Evolutionary conservation across 2,113 vertebrate species (phyloP).

Genomic region (Acrocephalus kingi): DNA sequence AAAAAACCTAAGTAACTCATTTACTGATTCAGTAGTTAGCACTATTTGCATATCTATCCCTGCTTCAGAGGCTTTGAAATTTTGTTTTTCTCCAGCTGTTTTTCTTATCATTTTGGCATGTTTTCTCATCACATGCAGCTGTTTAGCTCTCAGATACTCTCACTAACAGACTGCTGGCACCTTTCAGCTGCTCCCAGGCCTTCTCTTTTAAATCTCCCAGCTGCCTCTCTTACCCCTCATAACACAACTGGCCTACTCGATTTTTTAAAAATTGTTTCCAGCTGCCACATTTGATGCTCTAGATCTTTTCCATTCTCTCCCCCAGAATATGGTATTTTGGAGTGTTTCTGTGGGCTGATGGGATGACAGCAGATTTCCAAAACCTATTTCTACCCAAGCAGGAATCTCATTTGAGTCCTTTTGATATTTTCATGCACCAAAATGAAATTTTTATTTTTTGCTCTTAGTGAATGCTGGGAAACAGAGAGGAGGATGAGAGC

Average conservation of each 20-base stretch:
- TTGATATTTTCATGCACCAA: background rate
- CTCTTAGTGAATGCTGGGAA: background rate
- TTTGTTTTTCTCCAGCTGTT: slow-evolving; percentile 59
- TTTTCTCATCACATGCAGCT: slow-evolving; percentile 47
- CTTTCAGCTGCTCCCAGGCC: slow-evolving; percentile 68
- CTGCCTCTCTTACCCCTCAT: slow-evolving; percentile 64
- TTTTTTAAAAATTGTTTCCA: slow-evolving; percentile 43
- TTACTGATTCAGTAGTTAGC: background rate
- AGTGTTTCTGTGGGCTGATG: background rate
- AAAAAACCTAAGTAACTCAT: background rate
- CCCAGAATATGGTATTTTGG: slow-evolving; percentile 39
- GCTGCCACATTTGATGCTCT: slow-evolving; percentile 68
- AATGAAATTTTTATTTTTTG: background rate
- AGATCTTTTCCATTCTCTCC: slow-evolving; percentile 30
- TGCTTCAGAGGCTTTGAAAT: slow-evolving; percentile 13
- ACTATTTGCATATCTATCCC: slow-evolving; percentile 18
- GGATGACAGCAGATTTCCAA: slow-evolving; percentile 35
- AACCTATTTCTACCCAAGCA: background rate
- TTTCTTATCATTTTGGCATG: slow-evolving; percentile 48
- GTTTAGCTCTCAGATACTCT: slow-evolving; percentile 14
- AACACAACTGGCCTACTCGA: background rate
- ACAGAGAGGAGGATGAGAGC: background rate
- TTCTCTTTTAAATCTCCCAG: slow-evolving; percentile 62
- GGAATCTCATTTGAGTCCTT: background rate
- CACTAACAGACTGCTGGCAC: background rate